Base-by-base conservation (phyloP, 1,140 invertebrate genomes). In the Drosophila tristis region DNA sequence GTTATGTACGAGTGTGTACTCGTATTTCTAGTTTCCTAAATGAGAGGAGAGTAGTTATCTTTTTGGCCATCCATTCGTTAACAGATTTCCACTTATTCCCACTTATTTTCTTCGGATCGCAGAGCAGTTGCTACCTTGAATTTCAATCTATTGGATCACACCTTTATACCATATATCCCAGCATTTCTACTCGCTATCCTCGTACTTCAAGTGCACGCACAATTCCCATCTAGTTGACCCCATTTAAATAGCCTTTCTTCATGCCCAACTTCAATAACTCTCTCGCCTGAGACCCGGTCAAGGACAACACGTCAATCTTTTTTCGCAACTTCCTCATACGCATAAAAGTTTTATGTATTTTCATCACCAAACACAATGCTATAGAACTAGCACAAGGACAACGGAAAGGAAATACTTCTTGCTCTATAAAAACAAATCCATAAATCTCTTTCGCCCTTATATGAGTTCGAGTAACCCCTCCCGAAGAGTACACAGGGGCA, bases 351-450 rank as follows among this genome's bases (percentile, higher is more conserved):
- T 58, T 8, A 80, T 63, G 55, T 65, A 42, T 68, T 72, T 71
- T 35, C 54, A 55, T 58, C 63, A 57, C 39, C 57, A 47, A 54
- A 42, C 23, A 13, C 47, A 20, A 51, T 39, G 20, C 9, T 48
- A 35, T 26, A 51, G 29, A 80, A 76, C 61, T 76, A 49, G 78
- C 39, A 43, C 78, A 80, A 80, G 78, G 78, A 80, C 78, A 80
- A 60, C 78, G 78, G 78, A 76, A 66, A 66, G 11, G 11, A 39
- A 39, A 39, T 39, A 39, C 35, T 59, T 76, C 43, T 75, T 72
- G 78, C 72, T 71, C 78, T 75, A 76, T 80, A 80, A 80, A 80
- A 71, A 62, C 61, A 75, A 71, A 75, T 65, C 64, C 78, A 80
- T 80, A 80, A 80, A 80, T 80, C 78, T 81, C 35, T 64, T 57